Base-by-base conservation (phyloP, 35 echinoderm and acorn worm genomes). In the Ptychodera flava region DNA sequence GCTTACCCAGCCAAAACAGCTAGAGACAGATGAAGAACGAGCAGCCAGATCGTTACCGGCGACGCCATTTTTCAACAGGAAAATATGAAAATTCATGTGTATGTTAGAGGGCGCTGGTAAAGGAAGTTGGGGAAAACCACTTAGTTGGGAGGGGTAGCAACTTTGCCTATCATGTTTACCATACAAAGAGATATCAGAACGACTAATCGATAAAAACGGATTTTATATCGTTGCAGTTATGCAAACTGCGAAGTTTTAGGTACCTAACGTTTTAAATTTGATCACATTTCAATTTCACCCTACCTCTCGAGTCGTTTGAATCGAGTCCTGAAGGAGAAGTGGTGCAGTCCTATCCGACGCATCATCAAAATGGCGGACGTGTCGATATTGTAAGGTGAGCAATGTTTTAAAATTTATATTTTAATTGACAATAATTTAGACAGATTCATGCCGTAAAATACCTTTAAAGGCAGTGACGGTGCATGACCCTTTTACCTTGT, bases 1-100 rank as follows among this genome's bases (percentile, higher is more conserved):
- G 22, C 89, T 91, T 91, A 94, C 93, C 93, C 93, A 33, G 93
- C 93, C 35, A 94, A 88, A 79, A 94, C 93, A 80, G 89, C 52
- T 6, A 91, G 31, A 12, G 81, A 94, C 78, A 94, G 28, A 29
- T 94, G 93, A 31, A 94, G 83, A 28, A 94, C 22, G 36, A 94
- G 31, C 32, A 94, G 27, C 36, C 91, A 93, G 33, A 89, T 37
- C 33, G 78, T 78, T 33, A 86, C 83, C 36, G 82, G 78, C n/a
- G 89, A 93, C 77, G 91, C 91, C 91, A 93, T 93, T 31, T 93
- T 89, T 28, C 38, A 86, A 77, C 32, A 32, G 31, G 78, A 34
- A 77, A 77, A 1, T 86, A 38, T 77, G 85, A 86, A 45, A 77
- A 86, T 77, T 77, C 78, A 28, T 38, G 76, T 30, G 36, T 35